Evolutionary conservation across 1,140 invertebrate genomes (phyloP), one percentile per base, ranked within the genome.

Genomic region (Ceratina australensis): DNA sequence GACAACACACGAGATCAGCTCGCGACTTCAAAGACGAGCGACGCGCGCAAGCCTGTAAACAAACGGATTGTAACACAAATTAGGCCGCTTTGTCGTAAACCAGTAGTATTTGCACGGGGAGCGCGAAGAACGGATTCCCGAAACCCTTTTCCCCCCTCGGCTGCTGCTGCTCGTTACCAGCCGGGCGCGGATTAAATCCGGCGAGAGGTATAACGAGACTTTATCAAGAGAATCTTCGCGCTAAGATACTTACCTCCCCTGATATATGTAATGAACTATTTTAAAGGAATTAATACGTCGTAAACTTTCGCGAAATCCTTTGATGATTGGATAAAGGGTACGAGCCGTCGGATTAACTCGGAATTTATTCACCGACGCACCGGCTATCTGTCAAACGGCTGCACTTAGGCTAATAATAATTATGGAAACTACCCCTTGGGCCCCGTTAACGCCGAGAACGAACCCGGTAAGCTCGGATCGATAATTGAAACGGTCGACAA

Each of bases 401-500:
- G n/a, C 42, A 49, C 15, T 59, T 65, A 18, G 7, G 18, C 5
- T 2, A 0, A 3, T 20, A 0, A 3, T 20, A 63, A 71, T 63
- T 54, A 71, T 33, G 47, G 3, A 26, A 76, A 42, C 47, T 56
- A 16, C 47, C 12, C 12, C 26, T 16, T 15, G 8, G 22, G 18
- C 18, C 22, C 57, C 22, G 61, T 77, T 63, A 71, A 54, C 47
- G n/a, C 16, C 47, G 13, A 60, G 71, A 76, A 63, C 74, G 57
- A 54, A 61, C 56, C 64, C 8, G 0, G 18, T 66, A 42, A 12
- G 13, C 18, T 20, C 15, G 26, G 65, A 80, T 83, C 82, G 67
- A 83, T 83, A 80, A 83, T 78, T 83, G 81, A 83, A 83, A 83
- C 78, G 68, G 24, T 59, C 42, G n/a, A 78, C 74, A 77, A 77